Base-by-base conservation (phyloP, 2,797 vertebrate species). In the Tangara arthus region DNA sequence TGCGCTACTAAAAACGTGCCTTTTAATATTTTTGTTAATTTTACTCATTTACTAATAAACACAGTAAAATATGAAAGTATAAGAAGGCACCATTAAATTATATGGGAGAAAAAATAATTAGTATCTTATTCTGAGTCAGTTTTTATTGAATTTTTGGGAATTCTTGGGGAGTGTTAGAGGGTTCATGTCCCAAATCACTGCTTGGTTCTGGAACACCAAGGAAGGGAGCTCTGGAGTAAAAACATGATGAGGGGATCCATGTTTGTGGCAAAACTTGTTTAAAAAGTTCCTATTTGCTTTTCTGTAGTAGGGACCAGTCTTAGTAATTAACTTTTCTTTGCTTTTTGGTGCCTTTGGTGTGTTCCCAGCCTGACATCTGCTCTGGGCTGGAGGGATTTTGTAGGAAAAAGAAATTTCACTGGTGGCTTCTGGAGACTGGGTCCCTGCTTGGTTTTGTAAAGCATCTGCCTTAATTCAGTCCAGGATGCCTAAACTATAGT, bases 171-270 rank as follows among this genome's bases (percentile, higher is more conserved):
- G 8, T 2, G 5, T 32, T 52, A 49, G 55, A 69, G 22, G 3
- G 6, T 39, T 69, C 46, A 6, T 1, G 1, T 44, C 44, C 44
- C 35, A 47, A 24, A 63, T 63, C 13, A 42, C 17, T 34, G 1
- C 28, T 42, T 3, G 5, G 27, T 49, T 46, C 44, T 41, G 34
- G 30, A 18, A 6, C 1, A 8, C 9, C 32, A 37, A 24, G 15
- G 8, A 6, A 6, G 6, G 28, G 13, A 64, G 35, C 28, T 4
- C 2, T 3, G 55, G 26, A 8, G 2, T 41, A 11, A 72, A 77
- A 69, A 5, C 35, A 21, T 1, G 0, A 3, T 20, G 24, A 39
- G 5, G 11, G 22, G 15, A 35, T 28, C 15, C 21, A 8, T 0
- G 0, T 44, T 57, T 52, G 8, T 15, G 30, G 27, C 23, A 50